Evolutionary conservation across 1,140 invertebrate genomes (phyloP).

Genomic region (Penaeus vannamei): DNA sequence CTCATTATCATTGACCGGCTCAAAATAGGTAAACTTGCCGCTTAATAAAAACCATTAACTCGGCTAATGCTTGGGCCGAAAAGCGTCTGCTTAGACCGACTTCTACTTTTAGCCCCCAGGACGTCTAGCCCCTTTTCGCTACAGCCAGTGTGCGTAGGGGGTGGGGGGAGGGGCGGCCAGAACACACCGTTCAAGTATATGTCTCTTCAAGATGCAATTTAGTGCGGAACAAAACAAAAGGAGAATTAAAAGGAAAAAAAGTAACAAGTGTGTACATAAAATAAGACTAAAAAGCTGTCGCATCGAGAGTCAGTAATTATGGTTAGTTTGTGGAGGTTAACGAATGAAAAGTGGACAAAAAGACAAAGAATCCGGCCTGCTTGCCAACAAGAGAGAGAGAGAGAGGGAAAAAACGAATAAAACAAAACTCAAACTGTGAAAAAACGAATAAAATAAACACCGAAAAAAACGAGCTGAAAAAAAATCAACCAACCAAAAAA

Average conservation of each 20-base stretch:
- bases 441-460: not conserved
- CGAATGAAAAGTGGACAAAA: too few species aligned
- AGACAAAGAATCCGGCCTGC: too few species aligned
- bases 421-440: not conserved
- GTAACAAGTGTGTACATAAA: not conserved
- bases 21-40: conserved; percentile 14
- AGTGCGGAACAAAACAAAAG: conserved; percentile 2
- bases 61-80: not conserved
- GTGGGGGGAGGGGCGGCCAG: not conserved
- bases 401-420: not conserved
- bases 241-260: not conserved
- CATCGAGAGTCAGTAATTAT: too few species aligned
- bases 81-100: too few species aligned
- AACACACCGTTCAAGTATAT: not conserved
- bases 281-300: not conserved
- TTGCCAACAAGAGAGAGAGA: too few species aligned
- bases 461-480: not conserved
- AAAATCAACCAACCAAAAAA: not conserved
- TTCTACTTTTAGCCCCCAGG: not conserved
- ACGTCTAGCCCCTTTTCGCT: not conserved
- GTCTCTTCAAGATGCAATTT: conserved; percentile 18
- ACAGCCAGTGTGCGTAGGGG: not conserved
- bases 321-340: too few species aligned
- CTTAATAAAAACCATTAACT: not conserved
- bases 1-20: too few species aligned